Percentiles rank a stretch among this genome's conserved stretches.
phyloP scores from a whole-genome alignment of 2,113 vertebrate species.

The Ciconia stormi region DNA sequence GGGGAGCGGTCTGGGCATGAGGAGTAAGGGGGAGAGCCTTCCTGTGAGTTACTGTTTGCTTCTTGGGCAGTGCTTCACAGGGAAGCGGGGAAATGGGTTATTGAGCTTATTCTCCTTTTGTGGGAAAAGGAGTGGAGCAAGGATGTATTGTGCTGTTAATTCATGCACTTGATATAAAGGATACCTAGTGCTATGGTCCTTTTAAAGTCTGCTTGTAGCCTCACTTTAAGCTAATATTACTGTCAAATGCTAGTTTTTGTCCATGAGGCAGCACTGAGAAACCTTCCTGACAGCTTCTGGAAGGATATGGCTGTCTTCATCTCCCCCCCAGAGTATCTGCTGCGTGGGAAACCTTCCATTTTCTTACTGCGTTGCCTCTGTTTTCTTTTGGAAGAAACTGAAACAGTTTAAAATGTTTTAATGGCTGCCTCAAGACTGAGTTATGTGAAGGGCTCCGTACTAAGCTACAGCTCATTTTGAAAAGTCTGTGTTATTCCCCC shows the following conservation, averaged over 20 bases:
- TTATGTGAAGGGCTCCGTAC: background rate
- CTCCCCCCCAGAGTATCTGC: background rate
- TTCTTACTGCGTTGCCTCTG: background rate
- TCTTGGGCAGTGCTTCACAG: background rate
- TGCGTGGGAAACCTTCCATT: background rate
- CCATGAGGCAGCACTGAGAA: background rate
- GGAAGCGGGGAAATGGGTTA: background rate
- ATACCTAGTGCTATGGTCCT: background rate
- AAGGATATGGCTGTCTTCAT: background rate
- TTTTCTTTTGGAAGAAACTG: background rate
- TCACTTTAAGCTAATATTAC: background rate
- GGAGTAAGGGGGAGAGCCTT: background rate
- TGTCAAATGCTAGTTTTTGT: background rate
- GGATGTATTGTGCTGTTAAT: background rate
- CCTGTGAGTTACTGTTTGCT: background rate
- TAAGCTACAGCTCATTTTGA: background rate
- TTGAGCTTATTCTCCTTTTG: background rate
- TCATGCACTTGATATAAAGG: background rate
- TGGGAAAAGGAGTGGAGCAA: background rate
- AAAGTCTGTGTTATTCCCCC: background rate
- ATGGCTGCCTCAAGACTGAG: background rate
- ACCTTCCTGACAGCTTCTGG: background rate
- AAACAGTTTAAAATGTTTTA: background rate
- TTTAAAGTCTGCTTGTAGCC: background rate
- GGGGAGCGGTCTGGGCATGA: background rate